These are phyloP conservation scores for Perognathus longimembris DNA, from an alignment of 2,113 vertebrate genomes.

Conservation along the genomic window DNA sequence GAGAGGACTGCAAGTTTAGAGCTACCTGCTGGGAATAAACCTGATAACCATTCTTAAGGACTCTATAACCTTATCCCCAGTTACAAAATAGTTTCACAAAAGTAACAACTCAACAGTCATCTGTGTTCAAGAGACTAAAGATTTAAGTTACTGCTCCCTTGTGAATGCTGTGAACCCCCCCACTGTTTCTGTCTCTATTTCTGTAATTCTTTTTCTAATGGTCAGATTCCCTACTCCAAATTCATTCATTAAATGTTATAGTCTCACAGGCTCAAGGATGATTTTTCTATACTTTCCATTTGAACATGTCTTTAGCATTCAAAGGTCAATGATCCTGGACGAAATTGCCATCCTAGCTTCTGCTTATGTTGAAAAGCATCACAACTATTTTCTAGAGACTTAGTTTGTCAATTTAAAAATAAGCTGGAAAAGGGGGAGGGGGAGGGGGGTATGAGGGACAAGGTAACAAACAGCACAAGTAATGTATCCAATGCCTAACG, in stretches of 20 bases:
- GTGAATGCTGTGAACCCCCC: too few relatives aligned
- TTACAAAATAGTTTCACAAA: too few relatives aligned
- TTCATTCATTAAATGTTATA: neutral
- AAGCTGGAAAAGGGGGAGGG: too few relatives aligned
- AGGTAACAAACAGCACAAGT: too few relatives aligned
- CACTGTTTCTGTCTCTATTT: neutral
- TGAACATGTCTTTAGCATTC: conserved; percentile 16
- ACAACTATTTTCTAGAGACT: neutral
- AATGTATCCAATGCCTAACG: too few relatives aligned
- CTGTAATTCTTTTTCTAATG: neutral
- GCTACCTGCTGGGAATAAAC: neutral
- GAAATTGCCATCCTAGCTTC: neutral
- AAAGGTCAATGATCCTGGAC: neutral
- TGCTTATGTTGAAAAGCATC: neutral
- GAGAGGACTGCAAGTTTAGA: neutral
- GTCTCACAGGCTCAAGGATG: neutral
- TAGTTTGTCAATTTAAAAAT: conserved; percentile 4
- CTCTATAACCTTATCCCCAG: neutral
- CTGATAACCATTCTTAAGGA: neutral
- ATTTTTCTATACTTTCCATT: conserved; percentile 14
- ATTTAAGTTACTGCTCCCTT: neutral
- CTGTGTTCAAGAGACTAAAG: neutral
- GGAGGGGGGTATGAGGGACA: too few relatives aligned
- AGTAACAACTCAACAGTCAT: too few relatives aligned
- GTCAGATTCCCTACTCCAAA: neutral